A percentile compares a stretch with the other conserved stretches of the same genome.
Conservation (phyloP, 2,888 invertebrate species). For the Anoplius nigerrimus region DNA sequence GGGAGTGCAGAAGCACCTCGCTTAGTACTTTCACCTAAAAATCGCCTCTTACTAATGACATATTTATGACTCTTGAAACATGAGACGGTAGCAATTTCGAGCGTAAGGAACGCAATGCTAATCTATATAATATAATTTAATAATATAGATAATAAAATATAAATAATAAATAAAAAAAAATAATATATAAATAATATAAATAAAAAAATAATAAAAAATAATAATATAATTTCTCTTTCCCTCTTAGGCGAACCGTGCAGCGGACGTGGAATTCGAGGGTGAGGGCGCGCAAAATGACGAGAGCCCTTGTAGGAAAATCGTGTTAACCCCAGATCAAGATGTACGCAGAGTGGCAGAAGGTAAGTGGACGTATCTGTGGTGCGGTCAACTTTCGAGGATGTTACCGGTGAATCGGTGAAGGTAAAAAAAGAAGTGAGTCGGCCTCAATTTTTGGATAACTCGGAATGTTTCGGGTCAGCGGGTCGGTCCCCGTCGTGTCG, state of each 20-base stretch:
- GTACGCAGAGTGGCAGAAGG: conserved; percentile 72
- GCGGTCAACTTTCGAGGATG: too few relatives aligned
- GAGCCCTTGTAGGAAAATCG: conserved; percentile 42
- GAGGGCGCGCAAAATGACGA: conserved; percentile 60
- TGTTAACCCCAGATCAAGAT: conserved; percentile 60
- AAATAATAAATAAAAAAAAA: too few relatives aligned
- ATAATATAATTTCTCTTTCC: not conserved
- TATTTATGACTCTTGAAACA: not conserved
- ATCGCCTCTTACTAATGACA: not conserved
- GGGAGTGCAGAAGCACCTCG: not conserved
- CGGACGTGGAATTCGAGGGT: conserved; percentile 11
- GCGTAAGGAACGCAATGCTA: not conserved
- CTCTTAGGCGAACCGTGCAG: conserved; percentile 29
- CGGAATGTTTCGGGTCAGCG: conserved; percentile 19
- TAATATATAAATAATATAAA: too few relatives aligned
- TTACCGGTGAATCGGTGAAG: not conserved
- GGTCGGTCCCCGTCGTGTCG: not conserved
- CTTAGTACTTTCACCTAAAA: not conserved
- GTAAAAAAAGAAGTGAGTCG: not conserved
- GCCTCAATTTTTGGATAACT: not conserved
- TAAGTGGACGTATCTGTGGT: conserved; percentile 42
- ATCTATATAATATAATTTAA: too few relatives aligned
- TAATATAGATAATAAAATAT: too few relatives aligned
- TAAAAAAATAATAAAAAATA: too few relatives aligned
- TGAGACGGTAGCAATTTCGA: not conserved